Evolutionary conservation across 2,113 vertebrate species (phyloP).

Genomic region (Edolisoma coerulescens): DNA sequence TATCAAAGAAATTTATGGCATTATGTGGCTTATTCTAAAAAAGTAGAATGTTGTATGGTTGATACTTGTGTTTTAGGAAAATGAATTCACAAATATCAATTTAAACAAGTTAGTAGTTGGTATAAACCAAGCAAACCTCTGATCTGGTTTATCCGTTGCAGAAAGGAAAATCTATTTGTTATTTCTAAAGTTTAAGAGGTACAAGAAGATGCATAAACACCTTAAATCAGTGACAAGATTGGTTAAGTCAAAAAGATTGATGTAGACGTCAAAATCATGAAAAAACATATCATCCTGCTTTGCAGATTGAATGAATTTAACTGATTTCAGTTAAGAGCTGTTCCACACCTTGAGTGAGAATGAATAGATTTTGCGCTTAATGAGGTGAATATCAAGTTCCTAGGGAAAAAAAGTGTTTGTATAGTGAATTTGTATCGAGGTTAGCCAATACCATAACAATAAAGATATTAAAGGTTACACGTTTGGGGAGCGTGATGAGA

Average conservation of each 20-base stretch:
- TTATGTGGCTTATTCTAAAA: background rate
- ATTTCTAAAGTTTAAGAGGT: background rate
- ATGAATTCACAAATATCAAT: background rate
- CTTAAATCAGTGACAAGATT: background rate
- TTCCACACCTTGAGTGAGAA: background rate
- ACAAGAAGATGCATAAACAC: background rate
- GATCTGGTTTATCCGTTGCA: background rate
- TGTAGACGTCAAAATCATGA: background rate
- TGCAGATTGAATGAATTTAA: background rate
- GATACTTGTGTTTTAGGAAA: background rate
- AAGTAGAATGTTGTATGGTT: background rate
- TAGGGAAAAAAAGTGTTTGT: background rate
- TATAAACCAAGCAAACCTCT: background rate
- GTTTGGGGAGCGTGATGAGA: background rate
- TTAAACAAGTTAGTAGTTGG: background rate
- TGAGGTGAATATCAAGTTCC: background rate
- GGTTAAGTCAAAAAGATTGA: background rate
- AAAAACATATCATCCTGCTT: background rate
- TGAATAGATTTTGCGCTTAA: background rate
- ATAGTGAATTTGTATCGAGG: background rate
- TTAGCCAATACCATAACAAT: background rate
- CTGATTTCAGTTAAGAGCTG: background rate
- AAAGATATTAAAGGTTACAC: background rate
- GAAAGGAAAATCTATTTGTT: background rate
- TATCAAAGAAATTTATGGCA: fast-evolving